Base-by-base conservation (phyloP, 2,113 vertebrate genomes). In the Vicugna pacos region DNA sequence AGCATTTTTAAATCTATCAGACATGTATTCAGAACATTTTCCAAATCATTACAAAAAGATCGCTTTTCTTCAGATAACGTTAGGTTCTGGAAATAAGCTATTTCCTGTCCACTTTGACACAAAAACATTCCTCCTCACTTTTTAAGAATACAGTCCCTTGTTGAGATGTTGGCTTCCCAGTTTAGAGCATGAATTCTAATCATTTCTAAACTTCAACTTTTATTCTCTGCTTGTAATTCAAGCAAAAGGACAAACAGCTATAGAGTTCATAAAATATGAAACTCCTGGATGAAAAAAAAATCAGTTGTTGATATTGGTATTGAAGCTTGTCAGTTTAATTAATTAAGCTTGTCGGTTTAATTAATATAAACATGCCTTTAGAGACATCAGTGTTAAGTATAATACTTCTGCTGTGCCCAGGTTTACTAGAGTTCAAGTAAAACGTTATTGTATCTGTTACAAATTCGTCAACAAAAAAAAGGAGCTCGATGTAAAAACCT, bases 91-190 rank as follows among this genome's bases (percentile, higher is more conserved):
- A 96, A 95, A 95, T 65, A 93, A 93, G 46, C 89, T 85, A 81
- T 96, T 97, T 97, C 83, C 96, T 97, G 86, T 94, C 58, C 32
- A 97, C 58, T 94, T 93, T 92, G 82, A 96, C 90, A 95, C 73
- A 94, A 86, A 96, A 94, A 69, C 69, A 92, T 82, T 96, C 64
- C 83, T 97, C 85, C 89, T 82, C 12, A 30, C 35, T 87, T 92
- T 56, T 91, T 91, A 97, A 93, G 89, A 89, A 80, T 79, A 95
- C 14, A 56, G 67, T 76, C 56, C 22, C 75, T 94, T 79, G 67
- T 88, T 81, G 70, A 95, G 65, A 72, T 82, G 75, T 67, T 93
- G 69, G 46, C 30, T 93, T 88, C 42, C 38, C 67, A 60, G 26
- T 81, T 93, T 83, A 86, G 67, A 83, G 42, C 48, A 84, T 77